Evolutionary conservation across 1,140 invertebrate species (phyloP), one percentile per base, ranked within the genome.

Genomic region (Cotesia glomerata): DNA sequence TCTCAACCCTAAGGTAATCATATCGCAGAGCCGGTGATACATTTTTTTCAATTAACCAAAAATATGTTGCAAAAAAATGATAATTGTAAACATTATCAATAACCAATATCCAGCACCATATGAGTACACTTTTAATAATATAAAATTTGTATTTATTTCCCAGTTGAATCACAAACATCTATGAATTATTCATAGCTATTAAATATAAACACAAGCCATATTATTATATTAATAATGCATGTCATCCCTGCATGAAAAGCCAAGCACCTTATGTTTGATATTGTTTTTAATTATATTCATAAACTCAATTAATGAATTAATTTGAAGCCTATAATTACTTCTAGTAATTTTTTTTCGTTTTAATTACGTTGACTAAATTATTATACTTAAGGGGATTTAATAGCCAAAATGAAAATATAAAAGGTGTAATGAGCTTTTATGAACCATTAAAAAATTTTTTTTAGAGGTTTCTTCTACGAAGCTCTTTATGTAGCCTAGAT

Each of bases 1-100:
- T 84, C 89, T 96, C 74, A 94, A 94, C 84, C 95, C 95, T 64
- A 93, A 94, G 93, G 91, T 92, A 90, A 81, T 67, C 78, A 75
- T 75, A 76, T 78, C 78, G 78, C 78, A 80, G 75, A 78, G 77
- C 76, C 74, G 72, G 64, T 58, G 26, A 14, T 35, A 14, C 72
- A 66, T 39, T 51, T 8, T 32, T 54, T 7, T 32, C 18, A 4
- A 4, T 54, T 8, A 67, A 54, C 9, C 11, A 36, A 59, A 59
- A 32, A 59, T 59, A 7, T 59, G 58, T 34, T 59, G 8, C 5
- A 8, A 49, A 4, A 4, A 49, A 65, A 49, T 26, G 34, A 67
- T 52, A n/a, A 34, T 13, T 16, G 45, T 45, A n/a, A 49, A 52
- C 36, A 58, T 3, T n/a, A 35, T 18, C 18, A 54, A 68, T 34